Conservation (phyloP, 2,888 invertebrate genomes). For the Spicauda simplicius region DNA sequence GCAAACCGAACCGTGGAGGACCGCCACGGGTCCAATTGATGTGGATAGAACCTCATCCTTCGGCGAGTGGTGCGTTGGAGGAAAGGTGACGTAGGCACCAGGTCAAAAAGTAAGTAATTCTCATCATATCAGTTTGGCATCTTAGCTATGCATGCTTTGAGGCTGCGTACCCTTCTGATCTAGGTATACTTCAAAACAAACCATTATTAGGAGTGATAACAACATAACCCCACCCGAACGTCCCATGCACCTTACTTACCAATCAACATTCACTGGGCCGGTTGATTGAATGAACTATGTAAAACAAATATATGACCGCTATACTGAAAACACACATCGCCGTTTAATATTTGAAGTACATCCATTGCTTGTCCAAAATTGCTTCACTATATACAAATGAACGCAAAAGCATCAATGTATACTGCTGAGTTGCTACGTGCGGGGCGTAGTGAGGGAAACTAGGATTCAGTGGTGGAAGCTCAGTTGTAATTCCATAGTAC, state of each 20-base stretch:
- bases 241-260: constrained; percentile 62
- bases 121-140: too few relatives aligned
- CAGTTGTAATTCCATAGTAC: constrained; percentile 48
- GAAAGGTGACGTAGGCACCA: too few relatives aligned
- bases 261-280: constrained; percentile 68
- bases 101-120: too few relatives aligned
- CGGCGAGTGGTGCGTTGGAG: too few relatives aligned
- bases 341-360: neutral
- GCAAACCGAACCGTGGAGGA: too few relatives aligned
- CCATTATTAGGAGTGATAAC: neutral
- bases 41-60: too few relatives aligned
- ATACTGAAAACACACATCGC: constrained; percentile 37
- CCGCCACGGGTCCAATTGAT: too few relatives aligned
- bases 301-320: constrained; percentile 54
- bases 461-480: constrained; percentile 41
- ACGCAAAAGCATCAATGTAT: constrained; percentile 27
- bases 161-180: too few relatives aligned
- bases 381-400: neutral
- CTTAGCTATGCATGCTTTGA: too few relatives aligned
- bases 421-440: neutral
- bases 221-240: constrained; percentile 38
- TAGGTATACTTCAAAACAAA: neutral
- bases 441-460: neutral
- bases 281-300: constrained; percentile 67
- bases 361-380: constrained; percentile 21